phyloP scores from a whole-genome alignment of 1,140 invertebrate species.

The Bombus waltoni region DNA sequence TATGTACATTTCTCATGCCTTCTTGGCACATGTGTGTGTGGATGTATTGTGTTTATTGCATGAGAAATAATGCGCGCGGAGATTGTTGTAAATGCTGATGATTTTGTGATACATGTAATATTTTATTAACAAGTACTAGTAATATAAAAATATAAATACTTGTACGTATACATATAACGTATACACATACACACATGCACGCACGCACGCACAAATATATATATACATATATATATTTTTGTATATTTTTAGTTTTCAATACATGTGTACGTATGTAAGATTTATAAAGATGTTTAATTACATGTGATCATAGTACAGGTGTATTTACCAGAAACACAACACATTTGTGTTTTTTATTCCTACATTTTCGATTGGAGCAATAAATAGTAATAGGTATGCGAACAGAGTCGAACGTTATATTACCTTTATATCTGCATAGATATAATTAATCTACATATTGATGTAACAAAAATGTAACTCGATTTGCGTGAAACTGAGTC shows the following conservation, averaged over 20 bases:
- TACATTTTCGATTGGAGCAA: slow-evolving; percentile 7
- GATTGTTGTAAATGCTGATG: background rate
- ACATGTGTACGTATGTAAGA: slow-evolving; percentile 4
- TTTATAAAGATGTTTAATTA: slow-evolving; percentile 32
- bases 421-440: background rate
- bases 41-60: too few relatives aligned
- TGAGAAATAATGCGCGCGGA: background rate
- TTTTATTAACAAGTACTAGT: slow-evolving; percentile 61
- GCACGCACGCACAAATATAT: background rate
- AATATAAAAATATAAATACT: slow-evolving; percentile 65
- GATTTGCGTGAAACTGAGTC: too few relatives aligned
- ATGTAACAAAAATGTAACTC: background rate
- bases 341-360: background rate
- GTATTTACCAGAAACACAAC: background rate
- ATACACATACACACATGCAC: background rate
- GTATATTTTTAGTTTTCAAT: background rate
- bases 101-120: slow-evolving; percentile 49
- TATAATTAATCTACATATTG: too few relatives aligned
- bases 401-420: background rate
- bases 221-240: background rate
- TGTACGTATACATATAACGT: slow-evolving; percentile 21
- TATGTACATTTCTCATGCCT: background rate
- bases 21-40: background rate
- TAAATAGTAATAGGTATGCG: background rate
- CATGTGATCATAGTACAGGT: background rate